Percentiles rank a stretch among this genome's conserved stretches.
Evolutionary conservation across 2,888 invertebrate genomes (phyloP).

Genomic region (Arctia plantaginis): DNA sequence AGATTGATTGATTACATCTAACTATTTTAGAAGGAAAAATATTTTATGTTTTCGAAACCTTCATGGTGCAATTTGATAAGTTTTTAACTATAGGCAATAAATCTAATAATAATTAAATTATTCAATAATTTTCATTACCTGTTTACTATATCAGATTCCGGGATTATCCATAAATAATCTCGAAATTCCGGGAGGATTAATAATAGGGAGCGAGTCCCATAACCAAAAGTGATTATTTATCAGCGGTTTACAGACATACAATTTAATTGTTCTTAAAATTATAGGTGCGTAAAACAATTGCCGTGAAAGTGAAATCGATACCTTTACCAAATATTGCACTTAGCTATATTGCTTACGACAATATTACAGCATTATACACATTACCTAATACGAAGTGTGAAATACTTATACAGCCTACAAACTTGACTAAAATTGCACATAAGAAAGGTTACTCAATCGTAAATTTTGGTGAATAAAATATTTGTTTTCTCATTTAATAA

Average conservation of each 20-base stretch:
- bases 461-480: neutral
- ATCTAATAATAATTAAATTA: too few relatives aligned
- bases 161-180: neutral
- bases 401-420: neutral
- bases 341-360: slow-evolving; percentile 22
- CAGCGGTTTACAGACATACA: neutral
- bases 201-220: neutral
- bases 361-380: slow-evolving; percentile 13
- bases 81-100: too few relatives aligned
- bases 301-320: slow-evolving; percentile 30
- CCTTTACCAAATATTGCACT: slow-evolving; percentile 24
- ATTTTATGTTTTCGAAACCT: too few relatives aligned
- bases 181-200: neutral
- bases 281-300: neutral
- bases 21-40: too few relatives aligned
- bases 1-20: too few relatives aligned
- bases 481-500: neutral
- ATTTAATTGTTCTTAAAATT: neutral
- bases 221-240: neutral
- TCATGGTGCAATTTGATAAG: too few relatives aligned
- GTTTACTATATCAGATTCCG: neutral
- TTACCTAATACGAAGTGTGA: neutral
- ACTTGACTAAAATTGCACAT: neutral
- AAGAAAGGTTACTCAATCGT: neutral
- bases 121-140: neutral